Evolutionary conservation across 2,888 invertebrate species (phyloP).

Genomic region (Achlya flavicornis): DNA sequence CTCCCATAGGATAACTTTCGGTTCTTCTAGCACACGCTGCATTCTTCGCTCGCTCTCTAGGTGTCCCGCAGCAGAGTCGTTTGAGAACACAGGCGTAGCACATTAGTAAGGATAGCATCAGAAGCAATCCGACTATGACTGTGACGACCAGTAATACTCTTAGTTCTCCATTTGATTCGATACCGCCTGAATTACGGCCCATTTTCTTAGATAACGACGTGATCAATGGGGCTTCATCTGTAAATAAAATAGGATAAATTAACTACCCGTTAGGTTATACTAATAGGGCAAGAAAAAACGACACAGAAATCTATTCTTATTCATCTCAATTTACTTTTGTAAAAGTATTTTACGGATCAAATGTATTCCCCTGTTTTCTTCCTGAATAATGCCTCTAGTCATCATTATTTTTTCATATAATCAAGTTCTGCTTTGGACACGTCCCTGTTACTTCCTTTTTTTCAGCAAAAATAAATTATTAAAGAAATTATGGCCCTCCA

Average conservation of each 20-base stretch:
- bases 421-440: too few species aligned
- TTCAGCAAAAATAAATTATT: too few species aligned
- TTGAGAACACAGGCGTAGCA: conserved; percentile 87
- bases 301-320: too few species aligned
- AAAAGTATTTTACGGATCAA: too few species aligned
- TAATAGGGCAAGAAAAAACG: not conserved
- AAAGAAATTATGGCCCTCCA: too few species aligned
- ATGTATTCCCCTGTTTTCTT: too few species aligned
- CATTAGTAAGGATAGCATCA: conserved; percentile 85
- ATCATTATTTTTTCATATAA: too few species aligned
- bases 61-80: conserved; percentile 84
- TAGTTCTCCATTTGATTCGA: conserved; percentile 82
- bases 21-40: conserved; percentile 63
- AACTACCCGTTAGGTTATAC: too few species aligned
- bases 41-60: conserved; percentile 76
- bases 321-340: too few species aligned
- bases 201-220: conserved; percentile 40
- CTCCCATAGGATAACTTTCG: conserved; percentile 85
- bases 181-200: conserved; percentile 66
- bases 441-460: too few species aligned
- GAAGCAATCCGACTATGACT: conserved; percentile 83
- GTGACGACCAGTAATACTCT: conserved; percentile 84
- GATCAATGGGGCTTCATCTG: conserved; percentile 50
- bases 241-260: conserved; percentile 35
- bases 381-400: too few species aligned